Evolutionary conservation across 1,140 invertebrate genomes (phyloP).

Genomic region (Zophobas morio): DNA sequence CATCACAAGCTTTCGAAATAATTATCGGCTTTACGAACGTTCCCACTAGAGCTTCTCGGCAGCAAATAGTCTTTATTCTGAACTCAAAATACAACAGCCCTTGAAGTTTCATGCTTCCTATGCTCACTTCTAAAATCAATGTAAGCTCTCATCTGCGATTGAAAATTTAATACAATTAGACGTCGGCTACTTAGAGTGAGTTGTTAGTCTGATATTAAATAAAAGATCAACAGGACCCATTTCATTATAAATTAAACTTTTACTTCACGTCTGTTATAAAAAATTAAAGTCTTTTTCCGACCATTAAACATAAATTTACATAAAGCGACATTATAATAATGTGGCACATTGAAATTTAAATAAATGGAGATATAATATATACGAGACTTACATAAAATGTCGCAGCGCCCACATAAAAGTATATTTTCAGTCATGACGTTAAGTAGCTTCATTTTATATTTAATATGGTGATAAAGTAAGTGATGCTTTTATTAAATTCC

Average conservation of each 20-base stretch:
- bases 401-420: conserved; percentile 16
- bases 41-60: too few species aligned
- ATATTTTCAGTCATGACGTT: conserved; percentile 22
- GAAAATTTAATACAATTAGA: too few species aligned
- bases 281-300: not conserved
- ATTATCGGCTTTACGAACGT: too few species aligned
- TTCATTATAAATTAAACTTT: not conserved
- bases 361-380: conserved; percentile 10
- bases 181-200: too few species aligned
- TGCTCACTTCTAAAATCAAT: too few species aligned
- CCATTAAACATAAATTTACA: conserved; percentile 12
- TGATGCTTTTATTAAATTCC: conserved; percentile 41
- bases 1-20: too few species aligned
- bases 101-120: too few species aligned
- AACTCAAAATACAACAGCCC: too few species aligned
- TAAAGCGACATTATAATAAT: not conserved
- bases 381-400: conserved; percentile 3
- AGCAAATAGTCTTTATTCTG: too few species aligned
- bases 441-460: conserved; percentile 34
- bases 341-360: conserved; percentile 2
- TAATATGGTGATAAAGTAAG: conserved; percentile 33
- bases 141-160: too few species aligned
- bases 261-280: not conserved
- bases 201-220: too few species aligned
- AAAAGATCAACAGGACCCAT: too few species aligned